Evolutionary conservation across 2,888 invertebrate species (phyloP), one percentile per base, ranked within the genome.

Genomic region (Herminia tarsipennalis): DNA sequence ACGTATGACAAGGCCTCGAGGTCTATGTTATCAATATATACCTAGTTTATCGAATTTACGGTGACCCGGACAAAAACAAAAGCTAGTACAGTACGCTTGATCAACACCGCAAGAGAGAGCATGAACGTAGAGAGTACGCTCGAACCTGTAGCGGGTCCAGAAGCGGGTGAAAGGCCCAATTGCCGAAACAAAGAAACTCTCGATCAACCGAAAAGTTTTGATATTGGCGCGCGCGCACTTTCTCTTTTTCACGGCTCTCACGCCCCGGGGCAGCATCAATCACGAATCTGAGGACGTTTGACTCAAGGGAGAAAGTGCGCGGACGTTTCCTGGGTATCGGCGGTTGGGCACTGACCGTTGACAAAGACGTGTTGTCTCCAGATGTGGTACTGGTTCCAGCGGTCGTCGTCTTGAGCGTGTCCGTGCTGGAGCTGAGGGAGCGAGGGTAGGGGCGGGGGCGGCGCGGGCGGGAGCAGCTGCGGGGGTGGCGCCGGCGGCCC

Each of bases 361-460:
- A 95, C 94, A 82, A 95, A 95, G 81, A 95, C 95, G 82, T 95
- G 95, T 84, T 95, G 95, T 71, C 95, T 92, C 95, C 95, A 95
- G 63, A 95, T 93, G 83, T 95, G 95, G 82, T 95, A 95, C 90
- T 95, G 95, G 66, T 93, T 93, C 95, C 95, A 95, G 76, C 92
- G 93, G 82, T 92, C 93, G 79, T 93, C 94, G 71, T 92, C 93
- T 76, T 92, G 92, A 44, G 93, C 92, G 68, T 93, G 93, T 36
- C 91, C 92, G 80, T 93, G 92, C 74, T 94, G 93, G 66, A 93
- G 92, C 86, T 94, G 93, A 44, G 93, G 93, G 73, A 94, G 92
- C 72, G 94, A 93, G 62, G 93, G 94, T 75, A 94, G 93, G 71
- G 94, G 94, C 63, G 94, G 93, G 62, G 94, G 93, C 55, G 85